These are phyloP conservation scores for Motacilla tschutschensis DNA, from an alignment of 2,113 vertebrate genomes.

Conservation along the genomic window DNA sequence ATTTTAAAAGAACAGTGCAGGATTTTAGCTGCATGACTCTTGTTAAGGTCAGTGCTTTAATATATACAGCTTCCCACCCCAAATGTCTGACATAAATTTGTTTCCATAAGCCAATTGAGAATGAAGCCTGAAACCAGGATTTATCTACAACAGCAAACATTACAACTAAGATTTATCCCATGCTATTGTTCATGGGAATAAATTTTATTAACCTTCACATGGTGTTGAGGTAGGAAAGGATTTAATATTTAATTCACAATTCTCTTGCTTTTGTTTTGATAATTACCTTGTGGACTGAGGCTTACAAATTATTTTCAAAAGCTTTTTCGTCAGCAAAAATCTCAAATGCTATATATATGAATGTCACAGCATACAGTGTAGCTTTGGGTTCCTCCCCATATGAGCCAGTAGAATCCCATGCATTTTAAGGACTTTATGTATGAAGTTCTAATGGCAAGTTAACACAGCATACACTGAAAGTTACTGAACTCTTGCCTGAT, in stretches of 20 bases:
- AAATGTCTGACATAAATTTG: conserved; percentile 30
- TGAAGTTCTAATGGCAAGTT: background rate
- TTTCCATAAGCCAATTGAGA: conserved; percentile 1
- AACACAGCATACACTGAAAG: background rate
- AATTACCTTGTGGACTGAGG: background rate
- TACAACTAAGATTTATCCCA: background rate
- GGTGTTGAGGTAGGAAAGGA: background rate
- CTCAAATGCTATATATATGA: accelerated
- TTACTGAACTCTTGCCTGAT: background rate
- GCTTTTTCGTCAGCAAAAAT: background rate
- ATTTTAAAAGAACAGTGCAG: conserved; percentile 57
- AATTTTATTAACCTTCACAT: background rate
- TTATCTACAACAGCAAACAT: background rate
- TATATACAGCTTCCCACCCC: conserved; percentile 22
- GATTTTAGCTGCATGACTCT: conserved; percentile 38
- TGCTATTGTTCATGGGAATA: background rate
- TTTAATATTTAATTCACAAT: background rate
- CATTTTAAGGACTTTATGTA: background rate
- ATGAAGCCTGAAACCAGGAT: conserved; percentile 9
- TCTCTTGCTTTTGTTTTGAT: background rate
- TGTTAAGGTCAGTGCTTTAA: conserved; percentile 61
- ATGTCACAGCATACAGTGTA: background rate
- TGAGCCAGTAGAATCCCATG: background rate
- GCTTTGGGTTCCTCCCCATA: background rate
- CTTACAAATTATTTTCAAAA: background rate